A percentile compares a stretch with the other conserved stretches of the same genome.
phyloP scores from a whole-genome alignment of 2,797 vertebrate species.

The Catostomus latipinnis region DNA sequence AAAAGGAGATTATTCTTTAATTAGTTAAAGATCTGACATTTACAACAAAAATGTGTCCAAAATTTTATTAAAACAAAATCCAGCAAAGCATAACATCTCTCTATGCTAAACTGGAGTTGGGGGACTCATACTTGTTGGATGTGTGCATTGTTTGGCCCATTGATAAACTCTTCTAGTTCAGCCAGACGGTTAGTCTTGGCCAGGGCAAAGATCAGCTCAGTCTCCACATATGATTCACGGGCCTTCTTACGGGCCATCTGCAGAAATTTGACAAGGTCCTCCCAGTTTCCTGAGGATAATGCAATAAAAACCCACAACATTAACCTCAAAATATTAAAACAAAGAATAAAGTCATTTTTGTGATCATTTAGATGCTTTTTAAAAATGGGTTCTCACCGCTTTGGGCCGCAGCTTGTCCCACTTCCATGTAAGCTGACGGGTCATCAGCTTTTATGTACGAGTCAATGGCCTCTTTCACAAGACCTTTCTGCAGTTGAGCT shows the following conservation, averaged over 20 bases:
- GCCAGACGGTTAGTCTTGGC: constrained; percentile 94
- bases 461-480: constrained; percentile 98
- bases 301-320: neutral
- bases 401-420: constrained; percentile 95
- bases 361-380: no score
- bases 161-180: constrained; percentile 98
- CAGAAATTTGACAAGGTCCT: constrained; percentile 94
- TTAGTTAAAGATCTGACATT: neutral
- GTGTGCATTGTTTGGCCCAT: constrained; percentile 98
- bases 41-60: neutral
- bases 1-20: neutral
- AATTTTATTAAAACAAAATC: no score
- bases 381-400: constrained; percentile 81
- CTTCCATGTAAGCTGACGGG: constrained; percentile 98
- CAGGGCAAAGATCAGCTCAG: constrained; percentile 93
- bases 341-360: no score
- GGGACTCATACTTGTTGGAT: constrained; percentile 90
- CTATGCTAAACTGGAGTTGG: neutral
- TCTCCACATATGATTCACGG: constrained; percentile 90
- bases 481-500: constrained; percentile 96
- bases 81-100: neutral
- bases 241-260: constrained; percentile 95
- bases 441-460: constrained; percentile 99
- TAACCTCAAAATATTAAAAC: constrained; percentile 8
- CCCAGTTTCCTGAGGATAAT: constrained; percentile 85